These are phyloP conservation scores for Trachemys scripta DNA, from an alignment of 2,113 vertebrate genomes.

Conservation along the genomic window DNA sequence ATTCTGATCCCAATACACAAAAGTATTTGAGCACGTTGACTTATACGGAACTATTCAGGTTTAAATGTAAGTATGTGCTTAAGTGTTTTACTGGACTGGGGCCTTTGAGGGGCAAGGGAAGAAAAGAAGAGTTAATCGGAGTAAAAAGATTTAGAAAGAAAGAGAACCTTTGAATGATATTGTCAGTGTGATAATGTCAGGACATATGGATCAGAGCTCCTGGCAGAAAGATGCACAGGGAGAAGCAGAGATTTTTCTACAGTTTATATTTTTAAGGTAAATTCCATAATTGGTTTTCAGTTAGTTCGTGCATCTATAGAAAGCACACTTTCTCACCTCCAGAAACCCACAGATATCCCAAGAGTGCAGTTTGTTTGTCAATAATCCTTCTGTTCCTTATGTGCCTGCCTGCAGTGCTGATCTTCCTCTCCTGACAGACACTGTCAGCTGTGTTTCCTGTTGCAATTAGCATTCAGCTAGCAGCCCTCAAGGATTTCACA, in stretches of 20 bases:
- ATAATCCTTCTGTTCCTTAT: not conserved
- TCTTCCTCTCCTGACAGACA: fast-evolving
- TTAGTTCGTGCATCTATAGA: not conserved
- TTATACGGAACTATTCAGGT: not conserved
- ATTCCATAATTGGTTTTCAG: fast-evolving
- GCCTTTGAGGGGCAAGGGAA: not conserved
- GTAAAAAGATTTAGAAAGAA: not conserved
- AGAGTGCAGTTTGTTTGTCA: not conserved
- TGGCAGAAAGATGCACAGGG: not conserved
- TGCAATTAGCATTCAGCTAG: not conserved
- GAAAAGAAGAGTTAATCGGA: not conserved
- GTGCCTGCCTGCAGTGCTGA: not conserved
- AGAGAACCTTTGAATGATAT: not conserved
- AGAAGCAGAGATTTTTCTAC: not conserved
- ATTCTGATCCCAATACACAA: not conserved
- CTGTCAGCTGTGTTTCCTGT: fast-evolving
- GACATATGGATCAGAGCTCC: not conserved
- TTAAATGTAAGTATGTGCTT: not conserved
- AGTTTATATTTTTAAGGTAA: not conserved
- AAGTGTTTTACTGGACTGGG: not conserved
- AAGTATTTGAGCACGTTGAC: not conserved
- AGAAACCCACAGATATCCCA: not conserved
- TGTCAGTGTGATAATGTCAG: not conserved
- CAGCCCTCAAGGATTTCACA: not conserved
- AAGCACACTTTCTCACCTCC: not conserved